Conservation (phyloP, 2,888 invertebrate genomes). For the Pardosa pseudoannulata region DNA sequence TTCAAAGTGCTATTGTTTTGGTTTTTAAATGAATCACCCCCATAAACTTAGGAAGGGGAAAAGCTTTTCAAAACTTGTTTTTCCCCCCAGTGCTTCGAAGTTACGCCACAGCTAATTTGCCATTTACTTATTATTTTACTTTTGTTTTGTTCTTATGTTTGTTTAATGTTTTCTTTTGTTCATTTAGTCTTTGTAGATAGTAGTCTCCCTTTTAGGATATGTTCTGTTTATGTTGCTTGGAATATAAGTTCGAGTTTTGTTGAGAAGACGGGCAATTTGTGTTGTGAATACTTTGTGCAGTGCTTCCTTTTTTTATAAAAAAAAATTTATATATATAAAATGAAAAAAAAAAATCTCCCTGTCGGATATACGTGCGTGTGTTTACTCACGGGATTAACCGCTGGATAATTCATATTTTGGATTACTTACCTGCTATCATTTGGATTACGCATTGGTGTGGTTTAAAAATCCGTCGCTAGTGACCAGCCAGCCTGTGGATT, state of each 20-base stretch:
- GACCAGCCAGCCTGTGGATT: not conserved
- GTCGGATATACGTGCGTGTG: slow-evolving; percentile 49
- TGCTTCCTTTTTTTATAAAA: slow-evolving; percentile 28
- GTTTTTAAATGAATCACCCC: too few species aligned
- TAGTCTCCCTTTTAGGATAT: slow-evolving; percentile 55
- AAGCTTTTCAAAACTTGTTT: too few species aligned
- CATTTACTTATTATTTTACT: not conserved
- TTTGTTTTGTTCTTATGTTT: slow-evolving; percentile 36
- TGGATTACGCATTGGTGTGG: slow-evolving; percentile 20
- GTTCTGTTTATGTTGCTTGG: slow-evolving; percentile 63
- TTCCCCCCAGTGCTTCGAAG: too few species aligned
- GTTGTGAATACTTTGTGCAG: slow-evolving; percentile 33
- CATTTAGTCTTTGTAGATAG: slow-evolving; percentile 51
- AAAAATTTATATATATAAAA: not conserved
- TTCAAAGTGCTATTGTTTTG: too few species aligned
- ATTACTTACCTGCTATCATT: slow-evolving; percentile 9
- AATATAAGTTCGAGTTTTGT: slow-evolving; percentile 34
- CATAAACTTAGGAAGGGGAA: too few species aligned
- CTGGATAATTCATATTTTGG: slow-evolving; percentile 39
- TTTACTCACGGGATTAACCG: slow-evolving; percentile 53
- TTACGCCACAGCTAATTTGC: too few species aligned
- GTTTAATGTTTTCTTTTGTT: slow-evolving; percentile 53
- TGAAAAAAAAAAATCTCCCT: not conserved
- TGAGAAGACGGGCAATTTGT: slow-evolving; percentile 40
- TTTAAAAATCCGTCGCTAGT: not conserved